Percentiles rank a stretch among this genome's conserved stretches.
phyloP scores from a whole-genome alignment of 2,797 vertebrate species.

The Smutsia gigantea region DNA sequence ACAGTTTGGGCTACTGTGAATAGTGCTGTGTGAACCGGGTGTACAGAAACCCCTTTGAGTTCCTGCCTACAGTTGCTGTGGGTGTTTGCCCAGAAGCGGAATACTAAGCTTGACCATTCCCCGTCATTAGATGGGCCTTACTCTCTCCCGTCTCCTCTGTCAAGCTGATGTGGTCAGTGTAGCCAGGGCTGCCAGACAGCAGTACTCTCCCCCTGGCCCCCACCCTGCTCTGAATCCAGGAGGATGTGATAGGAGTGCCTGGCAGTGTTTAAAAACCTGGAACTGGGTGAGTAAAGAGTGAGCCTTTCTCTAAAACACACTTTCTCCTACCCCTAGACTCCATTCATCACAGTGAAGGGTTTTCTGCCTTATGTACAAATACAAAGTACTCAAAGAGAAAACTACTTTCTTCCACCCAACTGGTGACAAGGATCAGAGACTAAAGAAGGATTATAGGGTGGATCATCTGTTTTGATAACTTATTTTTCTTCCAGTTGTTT shows the following conservation, averaged over 20 bases:
- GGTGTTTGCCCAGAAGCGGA: neutral
- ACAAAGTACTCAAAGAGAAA: conserved; percentile 15
- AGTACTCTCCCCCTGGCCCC: neutral
- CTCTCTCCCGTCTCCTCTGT: neutral
- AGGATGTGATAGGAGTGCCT: neutral
- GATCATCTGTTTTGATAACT: conserved; percentile 68
- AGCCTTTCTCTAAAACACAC: neutral
- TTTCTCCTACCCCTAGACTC: neutral
- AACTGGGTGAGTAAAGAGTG: neutral
- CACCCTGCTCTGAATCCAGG: neutral
- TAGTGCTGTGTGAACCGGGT: too few species aligned
- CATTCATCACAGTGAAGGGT: neutral
- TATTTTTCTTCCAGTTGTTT: conserved; percentile 73
- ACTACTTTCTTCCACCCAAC: neutral
- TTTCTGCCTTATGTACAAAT: neutral
- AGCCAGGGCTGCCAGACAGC: neutral
- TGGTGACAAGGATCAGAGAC: conserved; percentile 19
- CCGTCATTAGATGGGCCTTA: neutral
- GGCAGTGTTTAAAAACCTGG: neutral
- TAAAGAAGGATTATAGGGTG: conserved; percentile 53
- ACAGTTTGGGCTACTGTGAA: neutral
- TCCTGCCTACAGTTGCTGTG: neutral
- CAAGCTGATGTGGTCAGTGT: neutral
- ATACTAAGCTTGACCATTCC: neutral
- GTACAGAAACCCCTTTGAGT: neutral